Conservation (phyloP, 2,113 vertebrate genomes). For the Cephalopterus ornatus region DNA sequence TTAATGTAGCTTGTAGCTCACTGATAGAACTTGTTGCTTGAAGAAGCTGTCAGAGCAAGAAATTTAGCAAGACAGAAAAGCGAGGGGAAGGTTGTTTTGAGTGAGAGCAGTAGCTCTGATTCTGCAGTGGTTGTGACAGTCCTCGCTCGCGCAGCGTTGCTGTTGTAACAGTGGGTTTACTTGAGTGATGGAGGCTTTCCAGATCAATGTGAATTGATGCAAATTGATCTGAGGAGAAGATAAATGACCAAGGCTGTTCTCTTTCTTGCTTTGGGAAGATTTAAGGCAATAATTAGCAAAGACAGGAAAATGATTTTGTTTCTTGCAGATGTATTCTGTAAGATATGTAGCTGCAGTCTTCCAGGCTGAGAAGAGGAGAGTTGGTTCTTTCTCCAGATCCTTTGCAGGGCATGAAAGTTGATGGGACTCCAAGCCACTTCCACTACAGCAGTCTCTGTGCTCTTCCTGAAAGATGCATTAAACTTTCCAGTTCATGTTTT, state of each 20-base stretch:
- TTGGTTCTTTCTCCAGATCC: neutral
- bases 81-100: neutral
- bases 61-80: neutral
- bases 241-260: neutral
- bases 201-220: neutral
- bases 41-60: neutral
- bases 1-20: neutral
- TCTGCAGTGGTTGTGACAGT: neutral
- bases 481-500: neutral
- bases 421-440: neutral
- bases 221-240: neutral
- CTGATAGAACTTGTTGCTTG: neutral
- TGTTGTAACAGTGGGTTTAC: neutral
- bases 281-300: conserved; percentile 3
- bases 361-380: neutral
- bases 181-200: neutral
- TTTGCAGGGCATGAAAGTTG: neutral
- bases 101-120: neutral
- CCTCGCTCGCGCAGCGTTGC: neutral
- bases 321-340: neutral
- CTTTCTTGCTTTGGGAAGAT: neutral
- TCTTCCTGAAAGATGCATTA: neutral
- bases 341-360: neutral
- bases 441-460: neutral
- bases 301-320: neutral